Percentiles rank a stretch among this genome's conserved stretches.
phyloP scores from a whole-genome alignment of 2,888 invertebrate species.

The Barypeithes pellucidus region DNA sequence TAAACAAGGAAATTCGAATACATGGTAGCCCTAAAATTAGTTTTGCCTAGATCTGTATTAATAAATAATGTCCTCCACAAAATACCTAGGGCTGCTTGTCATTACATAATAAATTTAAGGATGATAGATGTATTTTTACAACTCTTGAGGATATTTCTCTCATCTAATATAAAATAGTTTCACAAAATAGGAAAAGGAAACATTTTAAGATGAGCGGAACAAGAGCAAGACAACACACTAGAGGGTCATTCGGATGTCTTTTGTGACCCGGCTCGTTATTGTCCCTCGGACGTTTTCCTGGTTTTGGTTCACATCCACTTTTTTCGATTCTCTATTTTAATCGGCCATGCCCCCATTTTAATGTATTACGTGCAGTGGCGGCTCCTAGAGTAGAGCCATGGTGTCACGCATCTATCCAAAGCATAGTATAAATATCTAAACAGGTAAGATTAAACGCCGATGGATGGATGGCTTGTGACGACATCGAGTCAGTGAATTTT shows the following conservation, averaged over 20 bases:
- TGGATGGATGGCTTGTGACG: too few species aligned
- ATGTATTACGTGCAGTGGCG: neutral
- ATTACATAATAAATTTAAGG: too few species aligned
- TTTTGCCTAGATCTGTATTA: too few species aligned
- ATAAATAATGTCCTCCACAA: too few species aligned
- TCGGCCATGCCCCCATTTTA: neutral
- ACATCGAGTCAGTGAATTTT: too few species aligned
- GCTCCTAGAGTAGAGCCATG: too few species aligned
- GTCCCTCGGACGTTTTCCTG: constrained; percentile 4
- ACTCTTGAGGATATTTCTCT: neutral
- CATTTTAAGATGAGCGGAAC: constrained; percentile 14
- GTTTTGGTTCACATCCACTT: neutral
- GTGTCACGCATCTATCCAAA: too few species aligned
- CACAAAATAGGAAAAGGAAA: neutral
- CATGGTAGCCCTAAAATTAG: too few species aligned
- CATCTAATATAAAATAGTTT: neutral
- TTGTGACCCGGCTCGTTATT: constrained; percentile 32
- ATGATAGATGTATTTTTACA: neutral
- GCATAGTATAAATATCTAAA: too few species aligned
- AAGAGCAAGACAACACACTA: constrained; percentile 23
- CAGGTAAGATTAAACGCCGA: too few species aligned
- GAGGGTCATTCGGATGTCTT: constrained; percentile 30
- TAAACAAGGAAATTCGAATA: too few species aligned
- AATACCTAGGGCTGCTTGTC: too few species aligned
- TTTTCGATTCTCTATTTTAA: neutral